phyloP scores from a whole-genome alignment of 2,797 vertebrate genomes.

The Tokudaia muenninki region DNA sequence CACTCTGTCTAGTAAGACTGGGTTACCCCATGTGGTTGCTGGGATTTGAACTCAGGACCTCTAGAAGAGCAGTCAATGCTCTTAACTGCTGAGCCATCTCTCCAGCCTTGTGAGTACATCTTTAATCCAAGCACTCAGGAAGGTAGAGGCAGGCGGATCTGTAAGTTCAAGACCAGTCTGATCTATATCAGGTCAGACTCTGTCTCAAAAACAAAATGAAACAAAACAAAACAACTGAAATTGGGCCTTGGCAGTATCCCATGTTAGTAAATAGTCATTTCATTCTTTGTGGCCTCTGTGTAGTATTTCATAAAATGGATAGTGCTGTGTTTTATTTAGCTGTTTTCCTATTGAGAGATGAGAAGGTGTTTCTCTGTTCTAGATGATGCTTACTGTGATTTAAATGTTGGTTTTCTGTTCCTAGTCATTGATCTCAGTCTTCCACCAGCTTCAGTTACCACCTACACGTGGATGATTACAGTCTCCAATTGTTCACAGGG shows the following conservation, averaged over 20 bases:
- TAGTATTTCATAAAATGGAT: slow-evolving; percentile 42
- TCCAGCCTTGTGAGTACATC: not conserved
- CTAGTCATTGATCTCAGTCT: not conserved
- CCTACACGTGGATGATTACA: not conserved
- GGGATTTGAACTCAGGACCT: too few species aligned
- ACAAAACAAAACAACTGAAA: not conserved
- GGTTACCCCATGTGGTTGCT: not conserved
- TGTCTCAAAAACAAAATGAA: not conserved
- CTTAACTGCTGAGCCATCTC: too few species aligned
- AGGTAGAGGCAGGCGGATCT: not conserved
- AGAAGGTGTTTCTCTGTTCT: slow-evolving; percentile 32
- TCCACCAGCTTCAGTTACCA: not conserved
- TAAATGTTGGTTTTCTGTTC: slow-evolving; percentile 34
- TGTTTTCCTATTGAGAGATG: slow-evolving; percentile 28
- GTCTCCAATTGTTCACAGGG: not conserved
- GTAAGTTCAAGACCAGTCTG: not conserved
- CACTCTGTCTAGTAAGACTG: slow-evolving; percentile 31
- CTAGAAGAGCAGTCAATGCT: too few species aligned
- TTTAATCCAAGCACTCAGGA: not conserved
- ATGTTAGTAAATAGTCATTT: slow-evolving; percentile 5
- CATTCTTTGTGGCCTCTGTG: slow-evolving; percentile 4
- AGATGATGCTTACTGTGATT: slow-evolving; percentile 27
- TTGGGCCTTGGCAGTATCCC: not conserved
- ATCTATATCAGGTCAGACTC: not conserved
- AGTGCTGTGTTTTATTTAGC: slow-evolving; percentile 46